A percentile compares a stretch with the other conserved stretches of the same genome.
phyloP scores from a whole-genome alignment of 2,888 invertebrate genomes.

The Leucozona laternaria region DNA sequence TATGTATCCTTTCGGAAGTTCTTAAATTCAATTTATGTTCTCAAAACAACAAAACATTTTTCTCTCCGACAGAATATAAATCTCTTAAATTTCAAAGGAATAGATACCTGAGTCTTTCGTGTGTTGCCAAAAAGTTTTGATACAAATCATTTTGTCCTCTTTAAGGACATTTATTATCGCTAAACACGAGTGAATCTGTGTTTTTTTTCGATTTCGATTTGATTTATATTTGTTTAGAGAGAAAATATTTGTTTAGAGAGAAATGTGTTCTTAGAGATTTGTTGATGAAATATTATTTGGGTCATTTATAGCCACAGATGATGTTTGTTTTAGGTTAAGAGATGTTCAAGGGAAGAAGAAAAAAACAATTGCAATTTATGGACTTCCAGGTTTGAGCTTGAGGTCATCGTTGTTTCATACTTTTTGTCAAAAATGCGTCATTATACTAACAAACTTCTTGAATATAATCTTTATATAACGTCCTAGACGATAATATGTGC shows the following conservation, averaged over 20 bases:
- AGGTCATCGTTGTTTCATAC: not conserved
- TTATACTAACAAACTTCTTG: not conserved
- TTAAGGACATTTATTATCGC: slow-evolving; percentile 58
- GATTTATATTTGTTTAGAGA: slow-evolving; percentile 53
- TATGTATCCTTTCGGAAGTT: not conserved
- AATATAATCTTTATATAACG: not conserved
- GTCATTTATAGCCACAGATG: not conserved
- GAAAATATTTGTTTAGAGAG: slow-evolving; percentile 28
- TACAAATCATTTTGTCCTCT: slow-evolving; percentile 37
- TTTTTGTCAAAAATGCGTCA: not conserved
- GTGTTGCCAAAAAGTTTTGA: slow-evolving; percentile 43
- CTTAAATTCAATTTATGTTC: slow-evolving; percentile 32
- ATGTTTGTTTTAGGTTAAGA: not conserved
- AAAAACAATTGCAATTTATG: not conserved
- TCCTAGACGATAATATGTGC: not conserved
- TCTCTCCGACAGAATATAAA: slow-evolving; percentile 27
- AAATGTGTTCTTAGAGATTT: not conserved
- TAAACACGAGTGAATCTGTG: slow-evolving; percentile 49
- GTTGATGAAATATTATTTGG: not conserved
- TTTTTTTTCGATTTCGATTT: slow-evolving; percentile 52
- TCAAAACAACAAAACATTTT: slow-evolving; percentile 13
- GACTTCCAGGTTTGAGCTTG: not conserved
- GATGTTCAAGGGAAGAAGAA: not conserved
- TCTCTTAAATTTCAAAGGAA: slow-evolving; percentile 38
- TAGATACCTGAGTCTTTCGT: slow-evolving; percentile 13